Percentiles rank a stretch among this genome's conserved stretches.
phyloP scores from a whole-genome alignment of 2,113 vertebrate genomes.

The Lepisosteus oculatus region DNA sequence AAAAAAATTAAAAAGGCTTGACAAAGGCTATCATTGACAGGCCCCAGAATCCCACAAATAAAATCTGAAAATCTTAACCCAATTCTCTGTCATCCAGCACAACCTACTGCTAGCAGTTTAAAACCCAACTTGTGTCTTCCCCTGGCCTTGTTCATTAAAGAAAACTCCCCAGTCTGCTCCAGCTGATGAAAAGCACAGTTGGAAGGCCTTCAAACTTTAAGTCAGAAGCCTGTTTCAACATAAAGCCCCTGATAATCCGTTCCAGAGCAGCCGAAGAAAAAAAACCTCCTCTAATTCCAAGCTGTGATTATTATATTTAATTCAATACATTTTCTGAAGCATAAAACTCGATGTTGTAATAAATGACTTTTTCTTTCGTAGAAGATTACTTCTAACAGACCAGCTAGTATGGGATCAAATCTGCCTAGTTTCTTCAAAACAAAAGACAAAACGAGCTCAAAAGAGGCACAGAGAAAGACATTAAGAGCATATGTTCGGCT shows the following conservation, averaged over 20 bases:
- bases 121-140: constrained; percentile 16
- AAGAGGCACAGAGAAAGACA: constrained; percentile 3
- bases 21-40: constrained; percentile 8
- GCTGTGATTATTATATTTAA: constrained; percentile 33
- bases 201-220: constrained; percentile 47
- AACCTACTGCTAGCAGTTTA: constrained; percentile 6
- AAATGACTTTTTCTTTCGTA: constrained; percentile 24
- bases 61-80: constrained; percentile 10
- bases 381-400: constrained; percentile 24
- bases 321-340: constrained; percentile 50
- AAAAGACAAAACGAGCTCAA: constrained; percentile 7
- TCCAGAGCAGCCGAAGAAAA: not conserved
- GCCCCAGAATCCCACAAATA: constrained; percentile 24
- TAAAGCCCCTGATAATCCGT: constrained; percentile 59
- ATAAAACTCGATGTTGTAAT: constrained; percentile 29
- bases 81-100: not conserved
- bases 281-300: constrained; percentile 20
- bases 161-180: constrained; percentile 22
- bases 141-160: constrained; percentile 22
- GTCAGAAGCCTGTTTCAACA: constrained; percentile 48
- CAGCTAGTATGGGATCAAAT: constrained; percentile 19
- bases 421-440: constrained; percentile 17
- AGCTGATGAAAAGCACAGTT: constrained; percentile 57
- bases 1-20: constrained; percentile 3
- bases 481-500: not conserved